Percentiles rank a stretch among this genome's conserved stretches.
phyloP scores from a whole-genome alignment of 2,113 vertebrate species.

The Odocoileus hemionus region DNA sequence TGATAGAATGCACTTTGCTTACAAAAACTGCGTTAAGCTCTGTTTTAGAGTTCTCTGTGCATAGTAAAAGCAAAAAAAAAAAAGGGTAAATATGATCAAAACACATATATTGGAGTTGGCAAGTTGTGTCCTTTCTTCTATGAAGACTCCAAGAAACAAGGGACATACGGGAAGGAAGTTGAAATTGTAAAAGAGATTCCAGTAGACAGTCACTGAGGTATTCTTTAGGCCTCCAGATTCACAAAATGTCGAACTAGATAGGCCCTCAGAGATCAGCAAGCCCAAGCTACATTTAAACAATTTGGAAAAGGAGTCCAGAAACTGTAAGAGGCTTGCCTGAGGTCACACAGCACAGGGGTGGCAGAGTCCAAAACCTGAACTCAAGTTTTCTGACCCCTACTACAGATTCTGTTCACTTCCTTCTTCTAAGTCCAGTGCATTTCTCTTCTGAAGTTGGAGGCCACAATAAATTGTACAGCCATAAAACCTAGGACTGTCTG shows the following conservation, averaged over 20 bases:
- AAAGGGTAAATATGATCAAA: constrained; percentile 31
- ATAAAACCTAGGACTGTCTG: constrained; percentile 6
- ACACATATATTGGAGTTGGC: neutral
- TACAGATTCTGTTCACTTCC: neutral
- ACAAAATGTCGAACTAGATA: neutral
- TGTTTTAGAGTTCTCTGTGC: neutral
- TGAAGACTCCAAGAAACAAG: neutral
- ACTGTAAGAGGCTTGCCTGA: neutral
- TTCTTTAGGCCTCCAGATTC: neutral
- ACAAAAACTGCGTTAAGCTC: constrained; percentile 23
- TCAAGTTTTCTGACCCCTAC: neutral
- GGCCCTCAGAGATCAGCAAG: neutral
- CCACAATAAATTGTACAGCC: neutral
- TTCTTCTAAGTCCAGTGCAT: neutral
- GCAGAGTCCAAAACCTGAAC: neutral
- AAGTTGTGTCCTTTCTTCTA: neutral
- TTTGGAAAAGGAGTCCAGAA: neutral
- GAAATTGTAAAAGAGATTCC: neutral
- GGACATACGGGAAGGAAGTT: neutral
- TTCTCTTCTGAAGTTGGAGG: neutral
- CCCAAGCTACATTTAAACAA: neutral
- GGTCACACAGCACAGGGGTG: neutral
- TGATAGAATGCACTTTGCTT: neutral
- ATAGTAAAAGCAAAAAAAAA: neutral
- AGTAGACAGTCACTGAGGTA: neutral